These are phyloP conservation scores for Cryptoblepharus egeriae DNA, from an alignment of 2,797 vertebrate genomes.

Conservation along the genomic window DNA sequence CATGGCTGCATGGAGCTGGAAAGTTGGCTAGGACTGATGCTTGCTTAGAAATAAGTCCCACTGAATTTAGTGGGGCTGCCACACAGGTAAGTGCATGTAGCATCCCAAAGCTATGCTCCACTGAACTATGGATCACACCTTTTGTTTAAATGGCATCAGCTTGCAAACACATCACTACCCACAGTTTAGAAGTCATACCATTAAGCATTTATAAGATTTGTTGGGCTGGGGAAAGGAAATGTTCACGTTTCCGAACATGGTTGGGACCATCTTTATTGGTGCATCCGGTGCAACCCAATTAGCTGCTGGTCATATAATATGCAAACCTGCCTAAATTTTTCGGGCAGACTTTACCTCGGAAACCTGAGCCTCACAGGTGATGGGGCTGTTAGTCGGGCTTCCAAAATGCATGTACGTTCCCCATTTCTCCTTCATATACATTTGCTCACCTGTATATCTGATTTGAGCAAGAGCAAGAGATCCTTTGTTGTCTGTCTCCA, in stretches of 20 bases:
- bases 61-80: background rate
- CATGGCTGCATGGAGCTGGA: no score
- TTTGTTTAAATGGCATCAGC: background rate
- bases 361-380: background rate
- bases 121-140: background rate
- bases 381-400: background rate
- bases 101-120: background rate
- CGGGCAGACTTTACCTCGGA: background rate
- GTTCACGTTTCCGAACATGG: no score
- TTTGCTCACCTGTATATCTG: background rate
- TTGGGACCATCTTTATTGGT: no score
- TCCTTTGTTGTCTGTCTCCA: background rate
- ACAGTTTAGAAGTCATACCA: constrained; percentile 16
- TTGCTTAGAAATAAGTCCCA: background rate
- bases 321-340: background rate
- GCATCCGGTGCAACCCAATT: background rate
- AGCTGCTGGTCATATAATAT: background rate
- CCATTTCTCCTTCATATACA: background rate
- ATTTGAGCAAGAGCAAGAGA: background rate
- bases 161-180: constrained; percentile 22
- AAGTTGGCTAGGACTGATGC: no score
- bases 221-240: no score
- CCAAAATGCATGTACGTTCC: background rate
- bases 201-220: background rate
- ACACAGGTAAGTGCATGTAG: background rate